phyloP scores from a whole-genome alignment of 2,113 vertebrate species.

The Puffinus mauretanicus region DNA sequence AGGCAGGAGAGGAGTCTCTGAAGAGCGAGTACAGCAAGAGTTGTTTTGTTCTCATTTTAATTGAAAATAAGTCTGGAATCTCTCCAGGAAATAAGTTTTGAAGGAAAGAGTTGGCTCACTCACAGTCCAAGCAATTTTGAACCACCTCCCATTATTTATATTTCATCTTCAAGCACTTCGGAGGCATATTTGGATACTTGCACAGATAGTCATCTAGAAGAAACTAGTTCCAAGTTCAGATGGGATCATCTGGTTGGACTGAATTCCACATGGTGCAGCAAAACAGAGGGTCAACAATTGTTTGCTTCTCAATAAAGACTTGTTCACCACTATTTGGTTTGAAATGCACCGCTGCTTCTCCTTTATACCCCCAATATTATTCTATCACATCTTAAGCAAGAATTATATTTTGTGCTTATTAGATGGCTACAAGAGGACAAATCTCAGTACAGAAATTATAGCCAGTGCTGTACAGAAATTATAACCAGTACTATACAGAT shows the following conservation, averaged over 20 bases:
- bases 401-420: background rate
- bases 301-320: background rate
- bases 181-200: background rate
- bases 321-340: background rate
- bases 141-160: constrained; percentile 7
- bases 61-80: constrained; percentile 18
- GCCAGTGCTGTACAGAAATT: background rate
- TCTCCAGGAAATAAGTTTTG: constrained; percentile 21
- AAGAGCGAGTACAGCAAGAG: background rate
- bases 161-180: background rate
- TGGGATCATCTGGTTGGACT: background rate
- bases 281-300: background rate
- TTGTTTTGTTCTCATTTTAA: background rate
- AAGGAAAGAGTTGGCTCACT: constrained; percentile 11
- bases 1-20: constrained; percentile 15
- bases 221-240: constrained; percentile 4
- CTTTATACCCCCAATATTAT: background rate
- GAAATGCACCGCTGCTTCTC: background rate
- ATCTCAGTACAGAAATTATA: background rate
- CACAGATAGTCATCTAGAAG: background rate
- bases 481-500: background rate
- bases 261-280: background rate
- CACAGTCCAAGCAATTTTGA: background rate
- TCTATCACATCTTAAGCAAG: background rate
- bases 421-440: background rate